Conservation (phyloP, 2,113 vertebrate genomes). For the Mirza zaza region DNA sequence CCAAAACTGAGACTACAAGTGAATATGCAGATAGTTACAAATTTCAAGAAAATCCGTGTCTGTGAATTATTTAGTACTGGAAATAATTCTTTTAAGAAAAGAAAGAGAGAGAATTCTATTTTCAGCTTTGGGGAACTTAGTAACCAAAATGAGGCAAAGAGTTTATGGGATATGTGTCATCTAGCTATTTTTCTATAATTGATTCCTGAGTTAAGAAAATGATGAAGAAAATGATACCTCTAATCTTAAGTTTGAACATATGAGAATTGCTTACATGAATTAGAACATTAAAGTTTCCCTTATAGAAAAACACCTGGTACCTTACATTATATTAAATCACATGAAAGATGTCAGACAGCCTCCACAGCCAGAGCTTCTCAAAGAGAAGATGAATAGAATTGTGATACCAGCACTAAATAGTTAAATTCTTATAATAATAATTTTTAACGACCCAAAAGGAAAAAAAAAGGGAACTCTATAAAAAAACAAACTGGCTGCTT, state of each 20-base stretch:
- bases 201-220: not conserved
- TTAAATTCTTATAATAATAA: not conserved
- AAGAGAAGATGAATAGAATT: not conserved
- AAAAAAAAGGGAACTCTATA: not conserved
- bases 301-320: not conserved
- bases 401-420: not conserved
- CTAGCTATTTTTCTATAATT: not conserved
- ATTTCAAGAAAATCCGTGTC: not conserved
- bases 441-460: not conserved
- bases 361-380: not conserved
- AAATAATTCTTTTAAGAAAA: not conserved
- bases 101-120: not conserved
- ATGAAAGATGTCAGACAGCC: not conserved
- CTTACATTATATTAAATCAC: not conserved
- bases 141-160: not conserved
- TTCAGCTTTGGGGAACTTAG: not conserved
- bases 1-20: not conserved
- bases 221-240: not conserved
- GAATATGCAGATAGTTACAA: not conserved
- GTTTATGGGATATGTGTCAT: not conserved
- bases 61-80: not conserved
- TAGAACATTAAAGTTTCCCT: not conserved
- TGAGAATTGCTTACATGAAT: not conserved
- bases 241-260: not conserved
- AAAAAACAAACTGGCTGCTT: not conserved